A percentile compares a stretch with the other conserved stretches of the same genome.
Conservation (phyloP, 2,113 vertebrate species). For the Mustelus asterias region DNA sequence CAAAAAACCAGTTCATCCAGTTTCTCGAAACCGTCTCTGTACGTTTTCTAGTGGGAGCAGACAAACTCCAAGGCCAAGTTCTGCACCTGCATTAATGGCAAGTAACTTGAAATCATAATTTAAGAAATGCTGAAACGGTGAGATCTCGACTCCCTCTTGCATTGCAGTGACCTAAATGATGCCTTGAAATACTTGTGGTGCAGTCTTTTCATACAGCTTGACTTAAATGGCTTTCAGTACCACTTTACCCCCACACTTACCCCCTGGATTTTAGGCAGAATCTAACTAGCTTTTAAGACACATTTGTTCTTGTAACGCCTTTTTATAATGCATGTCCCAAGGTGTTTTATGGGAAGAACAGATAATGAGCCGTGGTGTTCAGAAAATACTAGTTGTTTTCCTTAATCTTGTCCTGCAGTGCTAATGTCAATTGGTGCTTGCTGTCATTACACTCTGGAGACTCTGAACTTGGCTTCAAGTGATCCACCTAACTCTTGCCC, state of each 20-base stretch:
- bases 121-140: background rate
- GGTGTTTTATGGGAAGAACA: background rate
- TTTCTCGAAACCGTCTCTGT: slow-evolving; percentile 53
- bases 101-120: background rate
- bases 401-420: too few relatives aligned
- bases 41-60: slow-evolving; percentile 47
- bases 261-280: background rate
- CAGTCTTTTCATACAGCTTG: background rate
- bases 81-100: slow-evolving; percentile 68
- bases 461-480: background rate
- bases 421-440: too few relatives aligned
- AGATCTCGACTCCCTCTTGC: background rate
- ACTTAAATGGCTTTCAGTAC: background rate
- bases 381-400: background rate
- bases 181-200: too few relatives aligned
- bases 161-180: background rate
- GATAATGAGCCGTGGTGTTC: background rate
- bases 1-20: slow-evolving; percentile 81
- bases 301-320: background rate
- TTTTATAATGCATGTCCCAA: background rate
- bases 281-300: background rate
- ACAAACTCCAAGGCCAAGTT: slow-evolving; percentile 65
- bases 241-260: background rate
- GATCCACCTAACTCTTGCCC: background rate
- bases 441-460: too few relatives aligned